Evolutionary conservation across 2,888 invertebrate genomes (phyloP).

Genomic region (Sphaeridia pumilis): DNA sequence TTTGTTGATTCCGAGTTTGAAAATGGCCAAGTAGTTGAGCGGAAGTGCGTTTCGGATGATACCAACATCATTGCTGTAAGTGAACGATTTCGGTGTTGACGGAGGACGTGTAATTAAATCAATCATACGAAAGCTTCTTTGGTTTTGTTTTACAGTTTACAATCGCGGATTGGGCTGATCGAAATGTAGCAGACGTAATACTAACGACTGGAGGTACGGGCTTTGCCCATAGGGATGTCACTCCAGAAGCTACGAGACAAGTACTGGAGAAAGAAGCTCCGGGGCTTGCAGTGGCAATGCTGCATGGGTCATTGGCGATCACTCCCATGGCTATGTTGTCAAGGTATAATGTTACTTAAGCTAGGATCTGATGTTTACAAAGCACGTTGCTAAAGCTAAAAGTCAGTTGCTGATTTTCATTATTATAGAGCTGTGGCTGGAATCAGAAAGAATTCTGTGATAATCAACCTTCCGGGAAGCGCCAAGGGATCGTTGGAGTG

Average conservation of each 20-base stretch:
- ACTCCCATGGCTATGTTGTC: conserved; percentile 87
- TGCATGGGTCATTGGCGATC: conserved; percentile 58
- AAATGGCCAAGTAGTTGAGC: conserved; percentile 47
- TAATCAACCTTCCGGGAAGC: conserved; percentile 92
- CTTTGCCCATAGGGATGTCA: conserved; percentile 81
- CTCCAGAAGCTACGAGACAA: conserved; percentile 80
- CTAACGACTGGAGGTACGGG: conserved; percentile 95
- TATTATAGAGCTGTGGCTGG: conserved; percentile 64
- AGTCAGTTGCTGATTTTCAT: too few relatives aligned
- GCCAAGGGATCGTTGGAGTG: conserved; percentile 75
- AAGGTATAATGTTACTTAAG: too few relatives aligned
- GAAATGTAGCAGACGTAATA: conserved; percentile 49
- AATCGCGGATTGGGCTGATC: conserved; percentile 52
- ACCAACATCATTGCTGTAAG: conserved; percentile 49
- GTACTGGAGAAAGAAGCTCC: conserved; percentile 67
- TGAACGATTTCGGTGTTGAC: too few relatives aligned
- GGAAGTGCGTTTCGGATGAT: conserved; percentile 64
- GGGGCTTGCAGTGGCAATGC: conserved; percentile 61
- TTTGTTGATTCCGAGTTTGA: conserved; percentile 45
- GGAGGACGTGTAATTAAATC: too few relatives aligned
- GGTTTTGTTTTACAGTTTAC: too few relatives aligned
- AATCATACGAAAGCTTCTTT: too few relatives aligned
- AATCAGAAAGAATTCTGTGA: conserved; percentile 62
- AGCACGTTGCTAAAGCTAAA: too few relatives aligned
- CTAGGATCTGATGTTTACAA: too few relatives aligned